Evolutionary conservation across 64 coral and sea anemone genomes (phyloP).

Genomic region (Porites lutea): DNA sequence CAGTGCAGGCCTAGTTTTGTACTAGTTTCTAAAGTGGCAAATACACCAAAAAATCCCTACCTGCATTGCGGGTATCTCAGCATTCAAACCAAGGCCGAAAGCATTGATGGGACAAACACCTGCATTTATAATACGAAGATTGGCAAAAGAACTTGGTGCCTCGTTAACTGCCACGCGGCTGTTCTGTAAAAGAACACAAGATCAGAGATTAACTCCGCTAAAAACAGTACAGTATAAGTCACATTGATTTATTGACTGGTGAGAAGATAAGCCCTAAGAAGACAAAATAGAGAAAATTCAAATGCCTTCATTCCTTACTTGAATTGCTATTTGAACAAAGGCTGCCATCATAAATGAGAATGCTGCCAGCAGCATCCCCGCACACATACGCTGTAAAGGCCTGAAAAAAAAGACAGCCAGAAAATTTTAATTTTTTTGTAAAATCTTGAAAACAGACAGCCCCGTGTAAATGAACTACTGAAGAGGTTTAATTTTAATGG

Average conservation of each 20-base stretch:
- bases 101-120: slow-evolving; percentile 68
- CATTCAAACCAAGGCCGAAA: slow-evolving; percentile 67
- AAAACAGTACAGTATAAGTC: no score
- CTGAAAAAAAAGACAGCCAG: slow-evolving; percentile 13
- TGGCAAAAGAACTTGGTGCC: slow-evolving; percentile 72
- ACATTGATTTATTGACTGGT: no score
- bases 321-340: slow-evolving; percentile 91
- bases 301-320: slow-evolving; percentile 38
- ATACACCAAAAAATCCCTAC: background rate
- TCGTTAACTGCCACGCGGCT: slow-evolving; percentile 77
- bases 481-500: no score
- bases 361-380: slow-evolving; percentile 93
- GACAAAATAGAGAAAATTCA: background rate
- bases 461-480: no score
- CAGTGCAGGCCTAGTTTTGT: no score
- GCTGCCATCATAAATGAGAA: slow-evolving; percentile 94
- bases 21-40: background rate
- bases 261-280: no score
- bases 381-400: slow-evolving; percentile 97
- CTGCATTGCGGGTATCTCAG: slow-evolving; percentile 35
- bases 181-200: slow-evolving; percentile 30
- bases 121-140: slow-evolving; percentile 86
- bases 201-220: background rate
- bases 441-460: background rate
- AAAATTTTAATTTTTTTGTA: background rate